These are phyloP conservation scores for Dendroctonus valens DNA, from an alignment of 1,140 invertebrate species.

Conservation along the genomic window DNA sequence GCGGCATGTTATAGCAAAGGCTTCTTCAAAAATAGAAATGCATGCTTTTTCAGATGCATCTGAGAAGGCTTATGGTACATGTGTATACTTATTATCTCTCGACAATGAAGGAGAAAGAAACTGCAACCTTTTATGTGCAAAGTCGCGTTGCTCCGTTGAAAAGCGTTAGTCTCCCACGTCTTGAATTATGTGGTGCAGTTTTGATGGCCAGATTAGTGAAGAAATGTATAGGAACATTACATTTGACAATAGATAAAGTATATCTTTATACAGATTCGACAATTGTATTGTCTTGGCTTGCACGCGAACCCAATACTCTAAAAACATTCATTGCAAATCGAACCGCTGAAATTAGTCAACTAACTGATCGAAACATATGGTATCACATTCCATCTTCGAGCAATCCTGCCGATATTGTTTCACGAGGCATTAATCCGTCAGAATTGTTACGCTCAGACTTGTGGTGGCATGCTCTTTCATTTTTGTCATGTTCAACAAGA, in stretches of 20 bases:
- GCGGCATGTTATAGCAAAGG: background rate
- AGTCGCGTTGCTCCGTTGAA: conserved; percentile 31
- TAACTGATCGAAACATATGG: conserved; percentile 43
- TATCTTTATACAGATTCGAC: conserved; percentile 35
- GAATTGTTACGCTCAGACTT: conserved; percentile 7
- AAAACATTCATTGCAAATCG: conserved; percentile 33
- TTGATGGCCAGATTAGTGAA: conserved; percentile 12
- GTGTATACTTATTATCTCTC: conserved; percentile 10
- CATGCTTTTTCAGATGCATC: conserved; percentile 8
- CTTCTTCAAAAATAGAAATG: background rate
- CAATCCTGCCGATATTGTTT: conserved; percentile 51
- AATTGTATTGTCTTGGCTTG: conserved; percentile 33
- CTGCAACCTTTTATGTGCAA: conserved; percentile 13
- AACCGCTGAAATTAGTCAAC: conserved; percentile 28
- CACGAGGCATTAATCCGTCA: conserved; percentile 44
- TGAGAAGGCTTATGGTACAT: conserved; percentile 25
- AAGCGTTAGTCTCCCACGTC: conserved; percentile 19
- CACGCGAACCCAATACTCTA: conserved; percentile 11
- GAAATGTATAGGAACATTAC: conserved; percentile 7
- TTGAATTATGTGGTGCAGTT: conserved; percentile 26
- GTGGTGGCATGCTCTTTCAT: conserved; percentile 27
- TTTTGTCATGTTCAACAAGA: background rate
- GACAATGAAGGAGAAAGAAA: background rate
- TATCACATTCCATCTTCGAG: conserved; percentile 40
- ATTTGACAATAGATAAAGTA: conserved; percentile 6